Evolutionary conservation across 2,888 invertebrate species (phyloP).

Genomic region (Pristionchus arcanus): DNA sequence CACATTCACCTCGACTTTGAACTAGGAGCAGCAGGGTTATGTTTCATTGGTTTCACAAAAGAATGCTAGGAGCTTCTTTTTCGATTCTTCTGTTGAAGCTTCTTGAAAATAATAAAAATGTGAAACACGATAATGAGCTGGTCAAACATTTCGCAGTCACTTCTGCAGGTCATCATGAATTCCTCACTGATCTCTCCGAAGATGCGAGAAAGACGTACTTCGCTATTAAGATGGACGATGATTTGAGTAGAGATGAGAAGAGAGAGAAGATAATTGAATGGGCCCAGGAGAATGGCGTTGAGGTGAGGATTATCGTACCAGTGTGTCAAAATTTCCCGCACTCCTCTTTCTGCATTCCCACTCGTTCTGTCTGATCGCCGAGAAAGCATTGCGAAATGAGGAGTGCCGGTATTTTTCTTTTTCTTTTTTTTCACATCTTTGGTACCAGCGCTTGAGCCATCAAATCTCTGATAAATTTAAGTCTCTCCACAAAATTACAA

Average conservation of each 20-base stretch:
- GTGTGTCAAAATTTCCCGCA: too few relatives aligned
- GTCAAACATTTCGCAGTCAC: neutral
- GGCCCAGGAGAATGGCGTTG: neutral
- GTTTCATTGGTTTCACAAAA: neutral
- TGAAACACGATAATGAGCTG: neutral
- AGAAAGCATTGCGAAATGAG: too few relatives aligned
- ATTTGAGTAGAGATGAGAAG: neutral
- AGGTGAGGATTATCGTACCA: neutral
- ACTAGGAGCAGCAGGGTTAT: neutral
- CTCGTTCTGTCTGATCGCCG: too few relatives aligned
- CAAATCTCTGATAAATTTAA: too few relatives aligned
- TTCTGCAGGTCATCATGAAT: neutral
- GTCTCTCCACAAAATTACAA: neutral
- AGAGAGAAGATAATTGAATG: neutral
- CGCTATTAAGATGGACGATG: neutral
- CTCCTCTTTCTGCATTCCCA: too few relatives aligned
- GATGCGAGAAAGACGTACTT: neutral
- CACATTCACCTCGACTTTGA: neutral
- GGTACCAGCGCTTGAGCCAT: too few relatives aligned
- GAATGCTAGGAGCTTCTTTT: neutral
- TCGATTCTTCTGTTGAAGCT: neutral
- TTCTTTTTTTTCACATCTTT: too few relatives aligned
- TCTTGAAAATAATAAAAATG: neutral
- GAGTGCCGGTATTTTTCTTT: too few relatives aligned
- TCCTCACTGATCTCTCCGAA: neutral